phyloP scores from a whole-genome alignment of 1,140 invertebrate species.

The Heliconius hewitsoni region DNA sequence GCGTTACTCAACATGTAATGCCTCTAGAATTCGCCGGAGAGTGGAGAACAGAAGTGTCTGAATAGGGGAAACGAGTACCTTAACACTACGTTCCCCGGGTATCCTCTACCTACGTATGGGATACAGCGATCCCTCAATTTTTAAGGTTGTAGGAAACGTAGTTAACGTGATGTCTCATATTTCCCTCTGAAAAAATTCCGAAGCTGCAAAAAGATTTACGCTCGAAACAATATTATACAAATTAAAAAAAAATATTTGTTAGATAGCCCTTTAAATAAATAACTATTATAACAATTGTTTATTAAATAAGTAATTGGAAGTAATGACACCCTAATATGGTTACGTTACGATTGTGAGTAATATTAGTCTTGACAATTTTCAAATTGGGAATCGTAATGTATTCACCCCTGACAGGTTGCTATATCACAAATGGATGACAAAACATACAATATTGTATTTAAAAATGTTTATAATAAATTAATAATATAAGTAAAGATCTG shows the following conservation, averaged over 20 bases:
- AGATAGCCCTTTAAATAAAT: conserved; percentile 23
- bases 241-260: background rate
- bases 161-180: background rate
- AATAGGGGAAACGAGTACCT: too few species aligned
- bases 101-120: too few species aligned
- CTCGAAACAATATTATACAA: background rate
- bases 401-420: conserved; percentile 60
- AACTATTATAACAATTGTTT: conserved; percentile 61
- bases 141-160: background rate
- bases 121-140: background rate
- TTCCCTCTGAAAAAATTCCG: background rate
- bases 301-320: conserved; percentile 74
- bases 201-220: too few species aligned
- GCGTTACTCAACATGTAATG: too few species aligned
- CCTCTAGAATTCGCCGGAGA: too few species aligned
- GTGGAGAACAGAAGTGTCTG: too few species aligned
- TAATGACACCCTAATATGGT: conserved; percentile 67
- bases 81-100: too few species aligned
- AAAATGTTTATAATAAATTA: background rate
- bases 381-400: conserved; percentile 76
- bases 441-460: conserved; percentile 31
- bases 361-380: conserved; percentile 78
- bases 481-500: background rate
- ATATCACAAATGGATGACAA: conserved; percentile 8
- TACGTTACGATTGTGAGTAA: conserved; percentile 62